Evolutionary conservation across 1,140 invertebrate genomes (phyloP).

Genomic region (Drosophila biarmipes): DNA sequence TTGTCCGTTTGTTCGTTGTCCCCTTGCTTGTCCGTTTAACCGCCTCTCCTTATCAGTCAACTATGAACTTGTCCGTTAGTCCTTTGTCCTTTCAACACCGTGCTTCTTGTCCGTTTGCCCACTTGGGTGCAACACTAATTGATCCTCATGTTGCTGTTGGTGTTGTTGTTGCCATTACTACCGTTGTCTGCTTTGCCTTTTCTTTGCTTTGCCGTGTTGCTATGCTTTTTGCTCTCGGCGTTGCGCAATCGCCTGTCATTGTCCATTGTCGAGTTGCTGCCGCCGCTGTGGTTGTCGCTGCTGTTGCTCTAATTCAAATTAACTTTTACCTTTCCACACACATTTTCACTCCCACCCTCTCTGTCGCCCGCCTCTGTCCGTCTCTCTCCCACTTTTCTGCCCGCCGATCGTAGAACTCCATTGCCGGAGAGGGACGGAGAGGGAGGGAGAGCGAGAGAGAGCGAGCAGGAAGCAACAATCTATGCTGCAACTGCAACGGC

Average conservation of each 20-base stretch:
- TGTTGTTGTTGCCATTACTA: conserved; percentile 9
- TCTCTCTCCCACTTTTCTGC: neutral
- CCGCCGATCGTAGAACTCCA: conserved; percentile 43
- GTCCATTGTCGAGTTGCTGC: conserved; percentile 41
- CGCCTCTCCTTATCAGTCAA: no score
- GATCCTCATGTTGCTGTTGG: conserved; percentile 6
- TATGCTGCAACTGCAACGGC: conserved; percentile 38
- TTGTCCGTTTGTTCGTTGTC: neutral
- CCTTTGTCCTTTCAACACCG: neutral
- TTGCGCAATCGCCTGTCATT: conserved; percentile 72
- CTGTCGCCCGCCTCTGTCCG: neutral
- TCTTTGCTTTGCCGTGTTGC: conserved; percentile 49
- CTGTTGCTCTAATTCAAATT: conserved; percentile 66
- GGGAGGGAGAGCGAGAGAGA: conserved; percentile 14
- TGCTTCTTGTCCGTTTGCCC: conserved; percentile 13
- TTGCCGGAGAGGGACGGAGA: conserved; percentile 1
- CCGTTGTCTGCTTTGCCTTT: conserved; percentile 41
- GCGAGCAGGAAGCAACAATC: conserved; percentile 49
- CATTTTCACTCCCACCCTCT: conserved; percentile 8
- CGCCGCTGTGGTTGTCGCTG: conserved; percentile 7
- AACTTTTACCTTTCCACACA: conserved; percentile 68
- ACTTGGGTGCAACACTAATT: neutral
- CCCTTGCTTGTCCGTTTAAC: neutral
- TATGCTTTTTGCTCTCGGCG: conserved; percentile 28
- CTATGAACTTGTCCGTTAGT: neutral